Evolutionary conservation across 2,797 vertebrate genomes (phyloP).

Genomic region (Hippopotamyrus pictus): DNA sequence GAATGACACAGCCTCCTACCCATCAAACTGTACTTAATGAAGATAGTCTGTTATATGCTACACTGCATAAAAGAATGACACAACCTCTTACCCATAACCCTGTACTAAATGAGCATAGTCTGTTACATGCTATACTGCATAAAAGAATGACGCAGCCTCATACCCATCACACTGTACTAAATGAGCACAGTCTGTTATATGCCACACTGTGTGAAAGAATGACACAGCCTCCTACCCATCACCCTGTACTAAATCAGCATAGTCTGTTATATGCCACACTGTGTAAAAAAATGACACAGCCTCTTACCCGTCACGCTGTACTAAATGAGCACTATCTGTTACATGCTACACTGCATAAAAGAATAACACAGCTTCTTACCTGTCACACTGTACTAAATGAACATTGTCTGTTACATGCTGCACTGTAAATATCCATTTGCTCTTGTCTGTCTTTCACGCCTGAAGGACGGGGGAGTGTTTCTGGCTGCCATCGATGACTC

Average conservation of each 20-base stretch:
- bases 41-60: neutral
- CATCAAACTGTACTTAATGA: neutral
- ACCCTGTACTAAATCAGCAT: neutral
- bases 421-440: neutral
- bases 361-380: neutral
- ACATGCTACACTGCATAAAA: neutral
- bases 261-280: neutral
- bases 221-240: neutral
- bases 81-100: too few relatives aligned
- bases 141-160: too few relatives aligned
- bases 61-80: neutral
- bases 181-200: too few relatives aligned
- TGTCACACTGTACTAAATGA: neutral
- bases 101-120: neutral
- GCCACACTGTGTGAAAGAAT: neutral
- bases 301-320: neutral
- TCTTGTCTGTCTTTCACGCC: neutral
- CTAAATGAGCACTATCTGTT: neutral
- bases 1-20: neutral
- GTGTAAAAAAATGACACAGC: neutral
- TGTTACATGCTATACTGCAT: neutral
- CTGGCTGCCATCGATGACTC: neutral
- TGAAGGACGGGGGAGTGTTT: neutral
- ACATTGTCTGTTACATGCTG: too few relatives aligned
- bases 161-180: neutral